Base-by-base conservation (phyloP, 64 coral and sea anemone genomes). In the Stichodactyla helianthus region DNA sequence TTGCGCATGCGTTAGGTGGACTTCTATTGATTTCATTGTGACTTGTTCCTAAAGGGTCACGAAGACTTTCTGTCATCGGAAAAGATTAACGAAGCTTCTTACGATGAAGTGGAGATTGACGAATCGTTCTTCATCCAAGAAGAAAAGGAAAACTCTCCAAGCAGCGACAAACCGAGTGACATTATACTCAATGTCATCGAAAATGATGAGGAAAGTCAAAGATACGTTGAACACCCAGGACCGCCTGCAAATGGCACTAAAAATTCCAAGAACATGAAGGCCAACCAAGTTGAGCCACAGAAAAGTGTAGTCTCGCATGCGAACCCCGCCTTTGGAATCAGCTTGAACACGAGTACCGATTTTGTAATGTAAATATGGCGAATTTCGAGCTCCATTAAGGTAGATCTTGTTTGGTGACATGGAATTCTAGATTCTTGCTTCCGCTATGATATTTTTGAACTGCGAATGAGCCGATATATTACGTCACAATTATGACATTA, bases 201-300 rank as follows among this genome's bases (percentile, higher is more conserved):
- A 20, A 22, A 20, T 68, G 35, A 3, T 44, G 63, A 22, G 18
- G 63, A n/a, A 68, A 68, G 19, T 68, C 63, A 68, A 23, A 68
- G 63, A 68, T 68, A 68, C 63, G n/a, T 68, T 22, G 63, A 68
- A 68, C 63, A 68, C n/a, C 63, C 63, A 68, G n/a, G 63, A 9
- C 63, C 63, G 8, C 5, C 63, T n/a, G 63, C n/a, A 68, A 68
- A 68, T 22, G 63, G 19, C 17, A 68, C 19, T 20, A 68, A 22
- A 4, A 67, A 67, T 20, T 19, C 19, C 20, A 67, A 67, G n/a
- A 68, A 68, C 63, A 68, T 44, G 35, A 44, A 68, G 63, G 25
- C 7, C 25, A 20, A 22, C 16, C 17, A 22, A 9, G 19, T 68
- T 68, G n/a, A 68, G 63, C 63, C 63, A 22, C 18, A 68, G 19